These are phyloP conservation scores for Eudiplozoon nipponicum DNA, from an alignment of 2,888 invertebrate genomes.

Conservation along the genomic window DNA sequence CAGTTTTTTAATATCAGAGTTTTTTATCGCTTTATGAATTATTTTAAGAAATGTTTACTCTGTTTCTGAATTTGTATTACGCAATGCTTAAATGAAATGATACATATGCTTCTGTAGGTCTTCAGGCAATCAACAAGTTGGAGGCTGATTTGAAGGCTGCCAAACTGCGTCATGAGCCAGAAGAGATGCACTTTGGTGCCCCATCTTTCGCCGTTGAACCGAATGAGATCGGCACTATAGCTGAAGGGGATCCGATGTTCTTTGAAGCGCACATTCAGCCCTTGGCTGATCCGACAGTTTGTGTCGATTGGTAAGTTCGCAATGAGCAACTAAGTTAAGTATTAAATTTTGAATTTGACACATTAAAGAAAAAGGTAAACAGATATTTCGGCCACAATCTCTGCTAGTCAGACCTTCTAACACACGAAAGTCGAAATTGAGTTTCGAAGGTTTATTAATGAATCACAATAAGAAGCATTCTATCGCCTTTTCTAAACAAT, in stretches of 20 bases:
- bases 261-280: constrained; percentile 74
- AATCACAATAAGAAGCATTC: no score
- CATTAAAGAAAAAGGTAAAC: not conserved
- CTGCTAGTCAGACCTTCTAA: no score
- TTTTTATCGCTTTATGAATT: no score
- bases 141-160: constrained; percentile 32
- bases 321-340: not conserved
- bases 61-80: no score
- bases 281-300: constrained; percentile 60
- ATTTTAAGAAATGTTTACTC: no score
- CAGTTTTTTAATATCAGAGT: no score
- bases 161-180: constrained; percentile 27
- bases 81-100: no score
- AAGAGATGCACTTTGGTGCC: not conserved
- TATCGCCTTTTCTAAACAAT: no score
- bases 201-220: constrained; percentile 8
- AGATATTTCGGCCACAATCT: no score
- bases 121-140: constrained; percentile 59
- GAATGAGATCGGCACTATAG: constrained; percentile 26
- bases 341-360: not conserved
- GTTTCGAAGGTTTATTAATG: no score
- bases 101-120: no score
- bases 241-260: constrained; percentile 46
- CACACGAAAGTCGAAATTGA: no score
- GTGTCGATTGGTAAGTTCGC: constrained; percentile 62